Percentiles rank a stretch among this genome's conserved stretches.
Conservation (phyloP, 2,797 vertebrate genomes). For the Sus cebifrons region DNA sequence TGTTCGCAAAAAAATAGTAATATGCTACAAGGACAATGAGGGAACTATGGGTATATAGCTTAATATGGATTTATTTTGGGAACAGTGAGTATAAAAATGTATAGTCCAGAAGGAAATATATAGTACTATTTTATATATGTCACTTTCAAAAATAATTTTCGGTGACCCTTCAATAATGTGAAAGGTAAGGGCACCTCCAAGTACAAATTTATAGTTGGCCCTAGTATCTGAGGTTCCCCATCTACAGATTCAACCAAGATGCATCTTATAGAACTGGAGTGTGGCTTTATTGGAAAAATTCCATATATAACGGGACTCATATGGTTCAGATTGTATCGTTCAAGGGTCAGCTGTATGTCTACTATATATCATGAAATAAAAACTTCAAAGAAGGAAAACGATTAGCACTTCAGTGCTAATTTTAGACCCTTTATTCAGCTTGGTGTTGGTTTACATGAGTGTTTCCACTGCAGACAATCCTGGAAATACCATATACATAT, state of each 20-base stretch:
- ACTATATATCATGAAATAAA: not conserved
- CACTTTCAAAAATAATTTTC: not conserved
- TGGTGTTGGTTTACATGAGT: not conserved
- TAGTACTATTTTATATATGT: not conserved
- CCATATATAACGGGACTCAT: not conserved
- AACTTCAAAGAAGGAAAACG: not conserved
- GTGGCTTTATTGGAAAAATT: not conserved
- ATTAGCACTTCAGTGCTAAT: not conserved
- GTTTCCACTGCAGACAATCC: not conserved
- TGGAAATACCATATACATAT: not conserved
- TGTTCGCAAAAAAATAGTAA: not conserved
- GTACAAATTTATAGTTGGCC: too few relatives aligned
- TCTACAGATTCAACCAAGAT: not conserved
- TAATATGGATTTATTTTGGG: not conserved
- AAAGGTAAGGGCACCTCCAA: fast-evolving
- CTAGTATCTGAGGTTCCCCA: not conserved
- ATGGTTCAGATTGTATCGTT: not conserved
- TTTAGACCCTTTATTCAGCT: not conserved
- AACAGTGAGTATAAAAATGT: not conserved
- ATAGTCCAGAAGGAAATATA: not conserved
- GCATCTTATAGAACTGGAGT: not conserved
- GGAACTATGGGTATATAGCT: not conserved
- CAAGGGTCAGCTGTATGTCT: not conserved
- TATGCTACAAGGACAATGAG: not conserved
- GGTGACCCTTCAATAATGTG: not conserved